Evolutionary conservation across 2,888 invertebrate species (phyloP).

Genomic region (Anoplius nigerrimus): DNA sequence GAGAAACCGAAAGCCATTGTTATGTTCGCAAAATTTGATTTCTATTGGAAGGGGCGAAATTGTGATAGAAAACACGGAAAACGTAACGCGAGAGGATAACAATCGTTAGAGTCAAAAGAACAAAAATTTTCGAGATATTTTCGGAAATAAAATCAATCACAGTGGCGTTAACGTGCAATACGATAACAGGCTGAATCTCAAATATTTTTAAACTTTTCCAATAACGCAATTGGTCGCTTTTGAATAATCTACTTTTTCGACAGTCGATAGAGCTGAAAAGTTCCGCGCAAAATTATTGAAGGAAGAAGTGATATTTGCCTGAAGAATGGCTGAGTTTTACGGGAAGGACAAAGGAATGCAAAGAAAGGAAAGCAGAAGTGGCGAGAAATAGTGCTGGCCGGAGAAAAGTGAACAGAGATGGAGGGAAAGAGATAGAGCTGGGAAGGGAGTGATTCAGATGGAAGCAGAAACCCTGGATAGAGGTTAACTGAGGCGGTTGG

Average conservation of each 20-base stretch:
- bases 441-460: neutral
- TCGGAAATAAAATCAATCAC: no score
- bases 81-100: no score
- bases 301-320: constrained; percentile 61
- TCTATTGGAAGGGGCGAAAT: no score
- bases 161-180: no score
- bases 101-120: no score
- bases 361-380: constrained; percentile 26
- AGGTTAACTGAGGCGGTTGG: constrained; percentile 16
- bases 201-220: constrained; percentile 3
- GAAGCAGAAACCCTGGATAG: constrained; percentile 11
- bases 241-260: constrained; percentile 16
- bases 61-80: no score
- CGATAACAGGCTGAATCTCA: no score
- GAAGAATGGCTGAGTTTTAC: no score
- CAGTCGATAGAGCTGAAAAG: constrained; percentile 52
- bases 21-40: no score
- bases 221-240: neutral
- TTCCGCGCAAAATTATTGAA: constrained; percentile 65
- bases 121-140: no score
- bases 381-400: constrained; percentile 9
- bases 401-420: constrained; percentile 2
- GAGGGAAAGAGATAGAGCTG: neutral
- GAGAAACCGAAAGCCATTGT: no score
- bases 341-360: no score